phyloP scores from a whole-genome alignment of 2,888 invertebrate genomes.

The Chymomyza fuscimana region DNA sequence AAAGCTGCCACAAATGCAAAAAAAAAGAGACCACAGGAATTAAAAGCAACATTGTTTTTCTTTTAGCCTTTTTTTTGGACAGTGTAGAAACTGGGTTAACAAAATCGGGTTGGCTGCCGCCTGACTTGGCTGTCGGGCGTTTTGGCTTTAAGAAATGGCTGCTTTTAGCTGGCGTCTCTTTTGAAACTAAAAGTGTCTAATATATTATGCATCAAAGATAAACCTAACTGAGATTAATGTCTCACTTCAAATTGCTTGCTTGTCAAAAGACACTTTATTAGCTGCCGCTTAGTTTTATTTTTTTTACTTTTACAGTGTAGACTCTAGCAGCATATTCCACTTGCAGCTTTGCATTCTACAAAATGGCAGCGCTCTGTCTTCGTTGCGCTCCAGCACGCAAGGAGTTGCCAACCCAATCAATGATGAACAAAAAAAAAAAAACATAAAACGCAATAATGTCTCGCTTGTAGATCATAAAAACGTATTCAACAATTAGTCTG shows the following conservation, averaged over 20 bases:
- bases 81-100: constrained; percentile 62
- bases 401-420: neutral
- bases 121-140: constrained; percentile 4
- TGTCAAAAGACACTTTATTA: constrained; percentile 7
- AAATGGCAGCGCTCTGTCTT: neutral
- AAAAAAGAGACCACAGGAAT: constrained; percentile 14
- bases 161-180: constrained; percentile 55
- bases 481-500: constrained; percentile 52
- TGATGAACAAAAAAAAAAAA: constrained; percentile 20
- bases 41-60: constrained; percentile 36
- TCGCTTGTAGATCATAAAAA: constrained; percentile 56
- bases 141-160: constrained; percentile 64
- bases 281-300: neutral
- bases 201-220: constrained; percentile 74
- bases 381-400: neutral
- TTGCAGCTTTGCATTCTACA: neutral
- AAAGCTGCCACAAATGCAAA: constrained; percentile 44
- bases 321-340: neutral
- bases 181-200: constrained; percentile 56
- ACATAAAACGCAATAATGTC: constrained; percentile 61
- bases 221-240: constrained; percentile 74
- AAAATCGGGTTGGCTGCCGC: constrained; percentile 49
- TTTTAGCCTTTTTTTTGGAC: constrained; percentile 18
- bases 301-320: neutral
- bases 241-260: constrained; percentile 59